Percentiles rank a stretch among this genome's conserved stretches.
phyloP scores from a whole-genome alignment of 64 coral and sea anemone genomes.

The Stichodactyla helianthus region DNA sequence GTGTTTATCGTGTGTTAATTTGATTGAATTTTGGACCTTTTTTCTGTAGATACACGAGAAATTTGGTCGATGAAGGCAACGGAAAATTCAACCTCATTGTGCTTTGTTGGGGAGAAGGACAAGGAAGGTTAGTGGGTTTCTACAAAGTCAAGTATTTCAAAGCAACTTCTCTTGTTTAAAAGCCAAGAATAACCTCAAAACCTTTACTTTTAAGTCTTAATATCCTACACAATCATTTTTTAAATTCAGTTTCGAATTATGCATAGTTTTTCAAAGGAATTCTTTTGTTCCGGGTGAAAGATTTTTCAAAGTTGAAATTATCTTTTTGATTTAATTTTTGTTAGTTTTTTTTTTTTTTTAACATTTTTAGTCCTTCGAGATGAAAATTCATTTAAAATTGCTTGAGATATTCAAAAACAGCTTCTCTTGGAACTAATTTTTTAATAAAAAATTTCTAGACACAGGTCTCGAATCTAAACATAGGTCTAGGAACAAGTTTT shows the following conservation, averaged over 20 bases:
- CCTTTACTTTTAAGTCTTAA: too few relatives aligned
- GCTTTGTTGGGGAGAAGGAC: conserved; percentile 93
- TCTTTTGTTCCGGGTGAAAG: background rate
- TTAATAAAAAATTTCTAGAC: background rate
- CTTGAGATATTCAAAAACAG: too few relatives aligned
- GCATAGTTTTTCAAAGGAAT: background rate
- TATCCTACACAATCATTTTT: background rate
- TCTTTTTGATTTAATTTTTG: background rate
- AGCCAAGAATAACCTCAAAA: background rate
- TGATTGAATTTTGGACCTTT: background rate
- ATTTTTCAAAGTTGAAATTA: background rate
- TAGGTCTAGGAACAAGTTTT: too few relatives aligned
- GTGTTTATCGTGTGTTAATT: background rate
- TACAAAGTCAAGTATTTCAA: background rate
- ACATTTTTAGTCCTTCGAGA: background rate
- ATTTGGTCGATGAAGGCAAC: conserved; percentile 95
- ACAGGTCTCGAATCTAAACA: too few relatives aligned
- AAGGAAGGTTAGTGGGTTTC: conserved; percentile 68
- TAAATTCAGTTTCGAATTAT: background rate
- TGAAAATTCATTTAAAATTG: background rate
- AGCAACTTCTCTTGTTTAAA: background rate
- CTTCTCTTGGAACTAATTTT: too few relatives aligned
- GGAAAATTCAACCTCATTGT: conserved; percentile 95
- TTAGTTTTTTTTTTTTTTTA: background rate
- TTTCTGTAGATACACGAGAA: conserved; percentile 83